These are phyloP conservation scores for Actinemys pallida DNA, from an alignment of 2,113 vertebrate species.

Conservation along the genomic window DNA sequence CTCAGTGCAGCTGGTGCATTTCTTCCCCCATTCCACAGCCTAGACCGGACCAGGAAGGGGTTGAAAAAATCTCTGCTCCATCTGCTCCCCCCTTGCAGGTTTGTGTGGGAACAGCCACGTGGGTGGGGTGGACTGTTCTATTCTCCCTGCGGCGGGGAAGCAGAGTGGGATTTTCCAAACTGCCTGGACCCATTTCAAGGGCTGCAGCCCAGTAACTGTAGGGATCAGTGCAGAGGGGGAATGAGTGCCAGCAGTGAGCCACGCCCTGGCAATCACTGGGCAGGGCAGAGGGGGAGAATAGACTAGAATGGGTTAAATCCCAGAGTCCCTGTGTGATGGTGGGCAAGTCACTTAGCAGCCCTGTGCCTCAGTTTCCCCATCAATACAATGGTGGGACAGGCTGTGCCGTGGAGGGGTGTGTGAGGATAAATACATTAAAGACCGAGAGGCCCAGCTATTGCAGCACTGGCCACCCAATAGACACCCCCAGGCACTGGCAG, in stretches of 20 bases:
- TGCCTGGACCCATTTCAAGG: neutral
- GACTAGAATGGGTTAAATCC: neutral
- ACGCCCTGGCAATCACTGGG: neutral
- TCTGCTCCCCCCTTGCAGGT: neutral
- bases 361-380: neutral
- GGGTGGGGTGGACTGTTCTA: neutral
- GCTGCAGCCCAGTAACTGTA: neutral
- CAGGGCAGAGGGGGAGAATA: neutral
- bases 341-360: neutral
- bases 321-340: neutral
- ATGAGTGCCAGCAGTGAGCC: neutral
- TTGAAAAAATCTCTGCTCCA: neutral
- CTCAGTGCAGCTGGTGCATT: neutral
- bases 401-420: neutral
- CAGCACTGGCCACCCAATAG: no score
- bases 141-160: neutral
- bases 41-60: neutral
- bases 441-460: no score
- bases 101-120: neutral
- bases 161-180: neutral
- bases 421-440: neutral
- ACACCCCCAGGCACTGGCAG: no score
- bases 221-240: neutral
- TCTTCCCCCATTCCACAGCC: no score
- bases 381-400: neutral